Percentiles rank a stretch among this genome's conserved stretches.
These are phyloP conservation scores for Bombus haemorrhoidalis DNA, from an alignment of 1,140 invertebrate genomes.

Conservation along the genomic window DNA sequence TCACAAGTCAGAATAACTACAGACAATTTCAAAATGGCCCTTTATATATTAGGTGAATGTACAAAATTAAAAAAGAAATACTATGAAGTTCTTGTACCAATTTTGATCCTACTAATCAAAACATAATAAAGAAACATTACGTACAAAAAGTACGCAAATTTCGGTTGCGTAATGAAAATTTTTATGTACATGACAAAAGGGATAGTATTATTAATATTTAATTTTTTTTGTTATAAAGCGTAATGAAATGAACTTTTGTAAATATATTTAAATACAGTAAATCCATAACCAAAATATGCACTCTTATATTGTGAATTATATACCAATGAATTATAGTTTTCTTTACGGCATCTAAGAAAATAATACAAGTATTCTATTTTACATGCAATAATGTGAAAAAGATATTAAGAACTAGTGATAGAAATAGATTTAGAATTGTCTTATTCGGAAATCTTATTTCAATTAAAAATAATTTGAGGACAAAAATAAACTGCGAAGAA, in stretches of 20 bases:
- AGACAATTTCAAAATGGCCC: constrained; percentile 29
- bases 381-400: not conserved
- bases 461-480: not conserved
- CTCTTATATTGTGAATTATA: not conserved
- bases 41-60: constrained; percentile 20
- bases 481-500: not conserved
- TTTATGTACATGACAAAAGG: not conserved
- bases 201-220: constrained; percentile 27
- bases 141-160: constrained; percentile 8
- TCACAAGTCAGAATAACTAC: constrained; percentile 44
- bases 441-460: not conserved
- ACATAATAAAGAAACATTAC: not conserved
- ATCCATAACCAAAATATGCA: constrained; percentile 12
- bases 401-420: not conserved
- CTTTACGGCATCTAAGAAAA: not conserved
- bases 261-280: constrained; percentile 39
- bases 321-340: constrained; percentile 16
- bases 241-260: constrained; percentile 26
- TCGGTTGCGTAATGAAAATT: not conserved
- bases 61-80: constrained; percentile 11
- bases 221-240: constrained; percentile 21
- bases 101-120: constrained; percentile 2
- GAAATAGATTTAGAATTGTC: not conserved
- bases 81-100: not conserved
- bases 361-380: not conserved